These are phyloP conservation scores for Ovis aries DNA, from an alignment of 2,113 vertebrate genomes.

Conservation along the genomic window ARS-UI_Ramb_v3.0 NC_056054.1:241478001-241478500, in stretches of 20 bases:
- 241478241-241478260: background rate
- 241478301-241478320: constrained; percentile 1
- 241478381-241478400: background rate
- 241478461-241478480: constrained; percentile 24
- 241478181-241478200: background rate
- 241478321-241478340: background rate
- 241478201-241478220: background rate
- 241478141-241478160: background rate
- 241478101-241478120: background rate
- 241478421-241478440: background rate
- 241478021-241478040: background rate
- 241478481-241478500: constrained; percentile 41
- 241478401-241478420: background rate
- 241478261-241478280: background rate
- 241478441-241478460: constrained; percentile 57
- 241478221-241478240: background rate
- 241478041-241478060: background rate
- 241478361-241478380: background rate
- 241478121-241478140: background rate
- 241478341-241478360: background rate
- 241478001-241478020: background rate
- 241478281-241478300: background rate
- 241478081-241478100: background rate
- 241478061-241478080: background rate
- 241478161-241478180: background rate